phyloP scores from a whole-genome alignment of 1,140 invertebrate species.

The Drosophila watanabei region DNA sequence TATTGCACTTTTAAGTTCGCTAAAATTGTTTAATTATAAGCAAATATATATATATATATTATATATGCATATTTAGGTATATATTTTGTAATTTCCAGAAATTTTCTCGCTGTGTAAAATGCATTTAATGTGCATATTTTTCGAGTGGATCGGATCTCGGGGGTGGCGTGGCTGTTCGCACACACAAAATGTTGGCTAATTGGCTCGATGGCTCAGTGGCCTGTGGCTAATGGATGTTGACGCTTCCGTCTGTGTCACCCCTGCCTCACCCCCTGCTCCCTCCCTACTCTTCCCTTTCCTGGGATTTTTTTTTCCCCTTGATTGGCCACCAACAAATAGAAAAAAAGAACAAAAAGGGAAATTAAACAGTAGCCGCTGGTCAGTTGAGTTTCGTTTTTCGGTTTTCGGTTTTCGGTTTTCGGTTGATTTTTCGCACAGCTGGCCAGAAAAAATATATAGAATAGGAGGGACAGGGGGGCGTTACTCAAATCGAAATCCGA shows the following conservation, averaged over 20 bases:
- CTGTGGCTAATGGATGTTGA: slow-evolving; percentile 78
- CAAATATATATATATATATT: neutral
- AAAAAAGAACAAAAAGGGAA: too few species aligned
- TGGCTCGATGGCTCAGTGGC: slow-evolving; percentile 65
- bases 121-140: slow-evolving; percentile 18
- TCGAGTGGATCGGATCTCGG: slow-evolving; percentile 9
- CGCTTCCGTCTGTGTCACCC: slow-evolving; percentile 54
- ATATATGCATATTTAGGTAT: neutral
- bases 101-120: neutral
- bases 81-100: neutral
- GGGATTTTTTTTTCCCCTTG: slow-evolving; percentile 68
- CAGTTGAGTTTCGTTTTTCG: slow-evolving; percentile 22
- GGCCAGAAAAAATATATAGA: too few species aligned
- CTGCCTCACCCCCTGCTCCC: neutral
- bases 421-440: slow-evolving; percentile 60
- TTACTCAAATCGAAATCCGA: slow-evolving; percentile 4
- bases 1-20: too few species aligned
- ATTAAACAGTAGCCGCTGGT: slow-evolving; percentile 59
- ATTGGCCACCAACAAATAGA: slow-evolving; percentile 54
- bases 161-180: slow-evolving; percentile 28
- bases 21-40: neutral
- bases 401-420: slow-evolving; percentile 3
- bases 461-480: too few species aligned
- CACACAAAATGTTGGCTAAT: slow-evolving; percentile 51
- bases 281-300: neutral